A percentile compares a stretch with the other conserved stretches of the same genome.
Conservation (phyloP, 2,888 invertebrate species). For the Steinernema scapterisci region DNA sequence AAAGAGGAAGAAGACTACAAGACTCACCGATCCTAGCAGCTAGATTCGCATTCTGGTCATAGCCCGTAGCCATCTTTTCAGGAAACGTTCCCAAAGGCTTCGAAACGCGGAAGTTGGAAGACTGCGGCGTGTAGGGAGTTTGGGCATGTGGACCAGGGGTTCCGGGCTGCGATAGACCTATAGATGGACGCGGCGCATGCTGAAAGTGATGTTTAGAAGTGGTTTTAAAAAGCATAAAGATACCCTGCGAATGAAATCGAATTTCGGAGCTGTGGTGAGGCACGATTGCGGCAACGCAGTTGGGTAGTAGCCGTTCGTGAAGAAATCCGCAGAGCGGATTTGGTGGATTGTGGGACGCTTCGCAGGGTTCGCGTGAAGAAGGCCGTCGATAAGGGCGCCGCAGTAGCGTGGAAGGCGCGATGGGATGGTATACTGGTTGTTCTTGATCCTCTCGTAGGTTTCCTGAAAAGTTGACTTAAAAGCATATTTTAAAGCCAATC, state of each 20-base stretch:
- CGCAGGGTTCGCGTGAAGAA: conserved; percentile 70
- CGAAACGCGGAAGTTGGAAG: too few relatives aligned
- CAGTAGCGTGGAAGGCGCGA: conserved; percentile 55
- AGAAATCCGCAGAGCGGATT: conserved; percentile 63
- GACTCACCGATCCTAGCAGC: too few relatives aligned
- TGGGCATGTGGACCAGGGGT: too few relatives aligned
- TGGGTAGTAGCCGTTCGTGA: conserved; percentile 78
- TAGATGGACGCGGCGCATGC: too few relatives aligned
- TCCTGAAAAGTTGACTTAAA: conserved; percentile 72
- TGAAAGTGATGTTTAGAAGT: too few relatives aligned
- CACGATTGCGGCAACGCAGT: conserved; percentile 85
- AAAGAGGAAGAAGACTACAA: too few relatives aligned
- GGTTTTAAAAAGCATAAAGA: too few relatives aligned
- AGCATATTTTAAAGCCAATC: neutral
- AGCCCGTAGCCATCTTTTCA: too few relatives aligned
- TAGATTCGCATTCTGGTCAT: too few relatives aligned
- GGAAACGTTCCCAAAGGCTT: too few relatives aligned
- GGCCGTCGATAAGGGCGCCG: conserved; percentile 68
- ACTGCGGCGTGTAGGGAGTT: too few relatives aligned
- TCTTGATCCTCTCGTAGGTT: conserved; percentile 90
- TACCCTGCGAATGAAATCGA: conserved; percentile 65
- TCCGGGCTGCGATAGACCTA: too few relatives aligned
- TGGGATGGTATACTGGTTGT: conserved; percentile 84
- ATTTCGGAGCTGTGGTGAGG: conserved; percentile 89
- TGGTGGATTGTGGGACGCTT: conserved; percentile 70